These are phyloP conservation scores for Tiliqua scincoides DNA, from an alignment of 2,113 vertebrate species.

Conservation along the genomic window DNA sequence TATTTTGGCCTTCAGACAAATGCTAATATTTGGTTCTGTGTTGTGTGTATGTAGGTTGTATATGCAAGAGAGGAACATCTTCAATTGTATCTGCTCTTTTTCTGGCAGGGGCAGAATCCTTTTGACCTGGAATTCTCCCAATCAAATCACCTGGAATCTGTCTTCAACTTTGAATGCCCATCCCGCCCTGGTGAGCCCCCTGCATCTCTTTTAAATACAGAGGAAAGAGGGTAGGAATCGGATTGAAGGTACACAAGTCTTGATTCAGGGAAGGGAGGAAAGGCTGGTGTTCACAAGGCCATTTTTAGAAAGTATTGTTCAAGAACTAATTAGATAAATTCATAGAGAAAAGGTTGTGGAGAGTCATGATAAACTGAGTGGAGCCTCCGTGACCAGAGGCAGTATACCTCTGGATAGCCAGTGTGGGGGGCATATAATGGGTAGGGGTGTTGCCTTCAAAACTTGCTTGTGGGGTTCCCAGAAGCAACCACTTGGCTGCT, in stretches of 20 bases:
- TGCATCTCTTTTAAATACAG: neutral
- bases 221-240: neutral
- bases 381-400: neutral
- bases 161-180: conserved; percentile 89
- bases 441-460: no score
- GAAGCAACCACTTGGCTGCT: no score
- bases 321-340: neutral
- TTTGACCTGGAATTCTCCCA: conserved; percentile 90
- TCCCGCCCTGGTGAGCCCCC: conserved; percentile 84
- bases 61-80: no score
- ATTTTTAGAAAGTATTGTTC: neutral
- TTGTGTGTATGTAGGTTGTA: no score
- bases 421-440: neutral
- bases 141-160: conserved; percentile 82
- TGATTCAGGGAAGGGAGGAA: neutral
- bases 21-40: no score
- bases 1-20: no score
- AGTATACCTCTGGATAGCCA: neutral
- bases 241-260: neutral
- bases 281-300: neutral
- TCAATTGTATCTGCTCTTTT: neutral
- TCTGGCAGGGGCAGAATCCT: conserved; percentile 89
- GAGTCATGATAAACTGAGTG: neutral
- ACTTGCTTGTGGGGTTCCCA: no score
- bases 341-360: neutral